These are phyloP conservation scores for Brevipalpus yothersi DNA, from an alignment of 1,140 invertebrate species.

Conservation along the genomic window DNA sequence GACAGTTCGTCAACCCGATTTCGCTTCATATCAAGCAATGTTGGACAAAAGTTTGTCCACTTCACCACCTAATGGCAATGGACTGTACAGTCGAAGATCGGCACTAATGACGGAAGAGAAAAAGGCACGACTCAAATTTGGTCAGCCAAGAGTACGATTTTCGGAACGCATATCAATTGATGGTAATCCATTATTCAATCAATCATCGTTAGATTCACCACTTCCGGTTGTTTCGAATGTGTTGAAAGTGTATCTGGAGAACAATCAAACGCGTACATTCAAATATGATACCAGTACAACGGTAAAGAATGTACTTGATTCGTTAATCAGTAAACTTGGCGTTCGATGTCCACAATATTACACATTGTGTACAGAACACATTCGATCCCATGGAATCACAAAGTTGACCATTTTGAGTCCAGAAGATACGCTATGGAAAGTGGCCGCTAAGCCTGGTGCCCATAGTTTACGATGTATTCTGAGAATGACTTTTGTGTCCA, in stretches of 20 bases:
- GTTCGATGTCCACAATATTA: constrained; percentile 55
- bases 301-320: constrained; percentile 59
- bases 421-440: constrained; percentile 41
- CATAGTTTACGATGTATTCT: constrained; percentile 68
- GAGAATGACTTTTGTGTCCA: constrained; percentile 47
- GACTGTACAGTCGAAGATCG: constrained; percentile 39
- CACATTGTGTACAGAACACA: constrained; percentile 64
- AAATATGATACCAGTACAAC: constrained; percentile 74
- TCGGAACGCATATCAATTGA: constrained; percentile 66
- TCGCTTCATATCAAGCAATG: neutral
- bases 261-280: constrained; percentile 67
- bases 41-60: neutral
- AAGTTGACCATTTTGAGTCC: constrained; percentile 58
- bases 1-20: constrained; percentile 52
- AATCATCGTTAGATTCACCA: constrained; percentile 26
- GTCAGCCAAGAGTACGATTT: constrained; percentile 54
- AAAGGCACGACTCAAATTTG: constrained; percentile 42
- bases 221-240: constrained; percentile 64
- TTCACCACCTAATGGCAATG: neutral
- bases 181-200: constrained; percentile 29
- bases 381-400: constrained; percentile 54
- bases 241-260: constrained; percentile 69
- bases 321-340: constrained; percentile 57
- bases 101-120: constrained; percentile 60
- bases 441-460: constrained; percentile 56